Percentiles rank a stretch among this genome's conserved stretches.
Conservation (phyloP, 2,113 vertebrate genomes). For the rabbit (Oryctolagus cuniculus) region mOryCun1.1 NC_091437.1:2037001-2037500, state of each 20-base stretch:
- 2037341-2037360: too few species aligned
- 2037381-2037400: neutral
- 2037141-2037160: neutral
- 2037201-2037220: too few species aligned
- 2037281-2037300: neutral
- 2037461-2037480: neutral
- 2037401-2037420: too few species aligned
- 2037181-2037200: too few species aligned
- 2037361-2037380: neutral
- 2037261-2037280: rapidly evolving
- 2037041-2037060: too few species aligned
- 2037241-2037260: conserved; percentile 53
- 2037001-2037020: too few species aligned
- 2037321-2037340: neutral
- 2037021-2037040: too few species aligned
- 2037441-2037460: neutral
- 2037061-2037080: too few species aligned
- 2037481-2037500: too few species aligned
- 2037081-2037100: neutral
- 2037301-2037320: neutral
- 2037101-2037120: neutral
- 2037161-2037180: too few species aligned
- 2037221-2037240: too few species aligned
- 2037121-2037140: rapidly evolving
- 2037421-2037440: neutral